Conservation (phyloP, 2,113 vertebrate species). For the Catharus fuscescens region DNA sequence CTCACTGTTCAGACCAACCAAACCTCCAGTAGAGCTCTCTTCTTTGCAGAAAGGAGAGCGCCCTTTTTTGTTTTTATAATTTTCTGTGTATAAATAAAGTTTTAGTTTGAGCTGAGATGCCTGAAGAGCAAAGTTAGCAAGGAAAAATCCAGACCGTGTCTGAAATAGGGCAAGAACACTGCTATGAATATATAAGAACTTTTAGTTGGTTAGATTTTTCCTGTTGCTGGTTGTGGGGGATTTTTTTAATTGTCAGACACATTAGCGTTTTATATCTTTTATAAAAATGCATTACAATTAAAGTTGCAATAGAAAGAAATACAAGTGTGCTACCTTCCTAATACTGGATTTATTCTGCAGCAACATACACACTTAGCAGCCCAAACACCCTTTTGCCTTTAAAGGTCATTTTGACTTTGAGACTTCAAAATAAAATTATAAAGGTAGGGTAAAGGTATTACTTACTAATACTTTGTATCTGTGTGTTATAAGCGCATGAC, state of each 20-base stretch:
- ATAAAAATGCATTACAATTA: constrained; percentile 26
- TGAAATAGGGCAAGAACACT: background rate
- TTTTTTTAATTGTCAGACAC: background rate
- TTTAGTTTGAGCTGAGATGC: background rate
- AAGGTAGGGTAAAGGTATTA: background rate
- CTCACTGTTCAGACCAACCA: background rate
- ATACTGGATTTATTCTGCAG: background rate
- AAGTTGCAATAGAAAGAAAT: constrained; percentile 18
- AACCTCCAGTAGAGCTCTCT: background rate
- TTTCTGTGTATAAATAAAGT: background rate
- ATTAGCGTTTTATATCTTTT: constrained; percentile 6
- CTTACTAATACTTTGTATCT: background rate
- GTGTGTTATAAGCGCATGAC: no score
- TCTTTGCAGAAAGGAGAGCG: background rate
- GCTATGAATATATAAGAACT: background rate
- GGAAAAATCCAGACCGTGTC: background rate
- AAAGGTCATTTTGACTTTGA: constrained; percentile 23
- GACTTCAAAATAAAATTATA: background rate
- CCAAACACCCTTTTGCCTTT: background rate
- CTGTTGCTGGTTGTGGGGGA: background rate
- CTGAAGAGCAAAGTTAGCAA: background rate
- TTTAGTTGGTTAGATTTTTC: background rate
- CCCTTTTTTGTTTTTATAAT: background rate
- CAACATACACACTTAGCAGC: background rate
- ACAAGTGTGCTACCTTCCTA: background rate